Evolutionary conservation across 2,888 invertebrate genomes (phyloP).

Genomic region (Melieria crassipennis): DNA sequence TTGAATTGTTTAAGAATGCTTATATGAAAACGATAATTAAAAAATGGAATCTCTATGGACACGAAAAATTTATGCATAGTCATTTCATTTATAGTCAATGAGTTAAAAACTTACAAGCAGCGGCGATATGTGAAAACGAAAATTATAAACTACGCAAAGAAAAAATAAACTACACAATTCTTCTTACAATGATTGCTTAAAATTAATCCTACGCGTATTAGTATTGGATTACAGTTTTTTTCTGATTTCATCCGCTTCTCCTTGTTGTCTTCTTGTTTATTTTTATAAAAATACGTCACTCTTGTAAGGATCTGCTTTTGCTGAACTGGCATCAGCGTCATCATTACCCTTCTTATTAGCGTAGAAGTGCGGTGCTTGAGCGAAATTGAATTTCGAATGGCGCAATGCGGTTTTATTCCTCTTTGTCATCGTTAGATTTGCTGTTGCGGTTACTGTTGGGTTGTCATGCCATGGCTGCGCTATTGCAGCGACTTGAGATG

Average conservation of each 20-base stretch:
- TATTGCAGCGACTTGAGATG: conserved; percentile 11
- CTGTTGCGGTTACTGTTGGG: neutral
- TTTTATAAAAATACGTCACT: conserved; percentile 33
- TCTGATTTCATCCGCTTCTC: neutral
- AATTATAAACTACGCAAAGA: too few relatives aligned
- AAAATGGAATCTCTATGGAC: too few relatives aligned
- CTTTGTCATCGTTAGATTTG: neutral
- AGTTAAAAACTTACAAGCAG: too few relatives aligned
- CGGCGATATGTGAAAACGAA: too few relatives aligned
- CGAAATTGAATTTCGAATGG: conserved; percentile 18
- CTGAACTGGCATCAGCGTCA: neutral
- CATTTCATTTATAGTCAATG: too few relatives aligned
- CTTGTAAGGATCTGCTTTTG: conserved; percentile 12
- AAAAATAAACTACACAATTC: neutral
- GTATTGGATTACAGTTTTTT: neutral
- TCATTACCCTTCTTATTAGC: neutral
- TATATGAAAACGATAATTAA: neutral
- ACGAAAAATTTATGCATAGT: too few relatives aligned
- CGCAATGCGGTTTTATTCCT: conserved; percentile 2
- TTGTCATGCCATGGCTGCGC: neutral
- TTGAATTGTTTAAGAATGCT: neutral
- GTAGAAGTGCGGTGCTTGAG: conserved; percentile 6
- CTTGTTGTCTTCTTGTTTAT: neutral
- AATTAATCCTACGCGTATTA: conserved; percentile 9
- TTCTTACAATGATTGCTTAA: conserved; percentile 33